Evolutionary conservation across 2,113 vertebrate species (phyloP), one percentile per base, ranked within the genome.

Genomic region (Mastomys natalensis): DNA sequence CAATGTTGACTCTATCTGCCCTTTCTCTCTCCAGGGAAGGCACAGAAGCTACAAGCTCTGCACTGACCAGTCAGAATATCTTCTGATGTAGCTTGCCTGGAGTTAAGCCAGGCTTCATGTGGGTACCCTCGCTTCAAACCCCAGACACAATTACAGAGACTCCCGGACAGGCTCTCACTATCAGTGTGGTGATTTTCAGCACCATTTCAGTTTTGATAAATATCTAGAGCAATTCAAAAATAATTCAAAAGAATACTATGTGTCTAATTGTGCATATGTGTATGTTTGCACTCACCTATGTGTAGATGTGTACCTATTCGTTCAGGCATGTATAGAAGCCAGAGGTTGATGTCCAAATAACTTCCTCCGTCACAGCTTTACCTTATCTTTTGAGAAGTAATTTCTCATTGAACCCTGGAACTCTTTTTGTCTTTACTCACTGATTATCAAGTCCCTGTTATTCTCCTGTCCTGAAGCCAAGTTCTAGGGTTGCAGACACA

Each of bases 211-310:
- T 89, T 93, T 89, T 68, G 15, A 68, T 48, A 80, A 37, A 21
- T 73, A 2, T 93, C 77, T 89, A 70, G 19, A 95, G 93, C 26
- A 76, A 91, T 8, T 31, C 77, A 70, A 11, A 95, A 64, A 94
- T 66, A 66, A 80, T 19, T 85, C 45, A 93, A 51, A n/a, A 89
- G 53, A 85, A 9, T 2, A 40, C 1, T 64, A 26, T 76, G 22
- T 1, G 21, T 74, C 15, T 51, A 68, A 43, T 26, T 62, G 40
- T 45, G 7, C 31, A 11, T 62, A 40, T 43, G 55, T 62, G 26
- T 72, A 7, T n/a, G 37, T 19, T 6, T 19, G 34, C n/a, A 21
- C 19, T 73, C n/a, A 40, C 4, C 72, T 40, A 43, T 85, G 40
- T 29, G 4, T 45, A 43, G 22, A 58, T 64, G 16, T 64, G 58